A percentile compares a stretch with the other conserved stretches of the same genome.
Conservation (phyloP, 2,888 invertebrate species). For the Leptothorax acervorum region DNA sequence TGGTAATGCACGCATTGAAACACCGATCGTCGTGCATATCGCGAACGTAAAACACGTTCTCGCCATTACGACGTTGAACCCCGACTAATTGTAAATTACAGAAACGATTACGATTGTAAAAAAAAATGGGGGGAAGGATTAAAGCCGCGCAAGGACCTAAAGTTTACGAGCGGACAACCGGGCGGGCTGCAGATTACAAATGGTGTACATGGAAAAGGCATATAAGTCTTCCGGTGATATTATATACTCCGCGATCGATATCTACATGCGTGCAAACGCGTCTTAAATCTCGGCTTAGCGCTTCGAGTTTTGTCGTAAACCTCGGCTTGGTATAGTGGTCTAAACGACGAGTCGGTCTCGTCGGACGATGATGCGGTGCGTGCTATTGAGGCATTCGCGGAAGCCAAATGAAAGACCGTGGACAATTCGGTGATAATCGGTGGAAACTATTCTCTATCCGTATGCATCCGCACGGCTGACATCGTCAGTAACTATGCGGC, state of each 20-base stretch:
- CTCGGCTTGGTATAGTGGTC: not conserved
- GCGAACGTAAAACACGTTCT: not conserved
- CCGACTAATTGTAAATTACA: not conserved
- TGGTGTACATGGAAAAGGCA: not conserved
- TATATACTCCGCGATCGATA: not conserved
- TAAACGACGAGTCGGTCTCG: not conserved
- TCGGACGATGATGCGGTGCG: constrained; percentile 5
- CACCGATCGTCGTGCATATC: not conserved
- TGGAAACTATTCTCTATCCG: constrained; percentile 39
- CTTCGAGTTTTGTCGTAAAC: constrained; percentile 9
- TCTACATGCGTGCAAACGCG: not conserved
- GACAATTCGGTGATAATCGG: constrained; percentile 15
- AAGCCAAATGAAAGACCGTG: constrained; percentile 1
- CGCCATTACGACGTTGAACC: not conserved
- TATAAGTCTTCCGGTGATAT: not conserved
- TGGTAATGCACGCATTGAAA: not conserved
- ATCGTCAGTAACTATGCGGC: constrained; percentile 28
- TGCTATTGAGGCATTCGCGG: not conserved
- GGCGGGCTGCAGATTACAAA: not conserved
- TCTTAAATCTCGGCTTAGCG: constrained; percentile 15
- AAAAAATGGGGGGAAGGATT: not conserved
- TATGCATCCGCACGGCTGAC: constrained; percentile 24
- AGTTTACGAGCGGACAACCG: constrained; percentile 16
- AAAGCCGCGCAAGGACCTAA: not conserved
- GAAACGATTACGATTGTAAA: constrained; percentile 23